Conservation (phyloP, 2,888 invertebrate species). For the Noctua janthe region DNA sequence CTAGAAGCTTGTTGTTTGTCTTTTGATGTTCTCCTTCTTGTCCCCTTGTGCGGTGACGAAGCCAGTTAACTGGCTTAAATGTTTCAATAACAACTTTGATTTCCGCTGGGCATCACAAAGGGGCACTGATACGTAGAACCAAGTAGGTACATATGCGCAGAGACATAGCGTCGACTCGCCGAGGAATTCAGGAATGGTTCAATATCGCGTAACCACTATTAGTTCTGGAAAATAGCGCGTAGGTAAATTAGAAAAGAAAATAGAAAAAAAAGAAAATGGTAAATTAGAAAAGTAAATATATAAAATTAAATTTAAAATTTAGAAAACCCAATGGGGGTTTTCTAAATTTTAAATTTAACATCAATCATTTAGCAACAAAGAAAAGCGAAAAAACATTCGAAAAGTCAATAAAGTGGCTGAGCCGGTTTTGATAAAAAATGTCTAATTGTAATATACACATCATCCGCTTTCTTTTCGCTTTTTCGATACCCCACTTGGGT, state of each 20-base stretch:
- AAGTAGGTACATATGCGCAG: neutral
- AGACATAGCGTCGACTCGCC: neutral
- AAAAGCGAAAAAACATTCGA: no score
- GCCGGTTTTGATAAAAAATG: no score
- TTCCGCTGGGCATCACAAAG: conserved; percentile 36
- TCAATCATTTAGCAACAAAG: no score
- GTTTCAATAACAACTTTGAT: conserved; percentile 43
- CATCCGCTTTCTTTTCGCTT: no score
- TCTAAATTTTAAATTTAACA: no score
- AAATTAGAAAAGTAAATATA: neutral
- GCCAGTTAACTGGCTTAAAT: conserved; percentile 49
- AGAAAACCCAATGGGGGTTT: no score
- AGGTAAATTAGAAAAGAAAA: neutral
- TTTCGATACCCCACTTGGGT: no score
- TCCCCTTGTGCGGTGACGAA: conserved; percentile 37
- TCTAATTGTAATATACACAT: no score
- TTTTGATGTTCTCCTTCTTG: conserved; percentile 26
- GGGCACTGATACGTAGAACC: conserved; percentile 16
- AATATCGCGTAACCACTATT: neutral
- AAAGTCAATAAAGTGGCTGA: no score
- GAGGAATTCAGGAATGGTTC: neutral
- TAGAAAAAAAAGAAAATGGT: no score
- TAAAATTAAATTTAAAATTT: no score
- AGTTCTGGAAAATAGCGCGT: neutral
- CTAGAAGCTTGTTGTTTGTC: neutral